Evolutionary conservation across 2,113 vertebrate species (phyloP), one percentile per base, ranked within the genome.

Genomic region (Leptocoma aspasia): DNA sequence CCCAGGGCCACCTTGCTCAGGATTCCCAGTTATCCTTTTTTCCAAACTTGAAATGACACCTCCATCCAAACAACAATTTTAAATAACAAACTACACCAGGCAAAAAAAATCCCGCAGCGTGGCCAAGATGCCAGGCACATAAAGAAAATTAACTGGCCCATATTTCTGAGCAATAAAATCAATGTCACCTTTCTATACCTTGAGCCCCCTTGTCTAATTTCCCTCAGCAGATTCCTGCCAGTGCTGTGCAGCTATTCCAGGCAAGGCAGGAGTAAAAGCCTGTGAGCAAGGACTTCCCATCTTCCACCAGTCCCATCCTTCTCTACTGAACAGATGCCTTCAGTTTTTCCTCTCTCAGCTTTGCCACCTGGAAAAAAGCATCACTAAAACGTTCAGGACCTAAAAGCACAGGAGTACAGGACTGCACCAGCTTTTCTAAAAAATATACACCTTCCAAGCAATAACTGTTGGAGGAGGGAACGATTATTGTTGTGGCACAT

Each of bases 91-190:
- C 18, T 57, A 52, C 6, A 44, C 11, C 49, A 52, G 33, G 24
- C 13, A 64, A 81, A 59, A 41, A 77, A 71, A 20, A 52, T 13
- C 20, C 42, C 24, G 3, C 68, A 70, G 68, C 16, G 0, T 37
- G 24, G 66, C 59, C 86, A 81, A 84, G 57, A 79, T 47, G 30
- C 66, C 47, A 70, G 35, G 33, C 39, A 80, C 75, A 44, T 50
- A 53, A 78, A 76, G 75, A 84, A 94, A 78, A 88, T 83, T 77
- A 63, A 63, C 56, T 56, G 66, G 50, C 50, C 47, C 22, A 6
- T 59, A 69, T 90, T 94, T 94, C 63, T 72, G 70, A 87, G 76
- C 33, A 77, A 61, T 89, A 94, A 76, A 87, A 79, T 42, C 79
- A 79, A 82, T 57, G 52, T 73, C 70, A 66, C 47, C 75, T 72